Conservation (phyloP, 2,113 vertebrate species). For the Fregetta grallaria region DNA sequence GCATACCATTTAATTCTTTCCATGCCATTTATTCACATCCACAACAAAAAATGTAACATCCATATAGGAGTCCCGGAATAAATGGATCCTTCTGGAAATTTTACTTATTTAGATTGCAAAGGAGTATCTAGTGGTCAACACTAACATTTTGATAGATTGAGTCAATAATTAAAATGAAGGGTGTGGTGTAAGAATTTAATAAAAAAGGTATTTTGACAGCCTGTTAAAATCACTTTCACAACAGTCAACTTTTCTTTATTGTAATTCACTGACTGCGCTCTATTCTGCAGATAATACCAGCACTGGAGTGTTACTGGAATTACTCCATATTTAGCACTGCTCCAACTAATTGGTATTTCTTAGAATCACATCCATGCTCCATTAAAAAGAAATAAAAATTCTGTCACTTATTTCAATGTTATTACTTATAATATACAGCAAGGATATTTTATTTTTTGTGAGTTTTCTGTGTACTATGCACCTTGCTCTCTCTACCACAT, state of each 20-base stretch:
- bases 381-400: not conserved
- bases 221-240: not conserved
- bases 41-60: not conserved
- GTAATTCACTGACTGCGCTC: not conserved
- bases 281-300: not conserved
- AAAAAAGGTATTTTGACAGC: not conserved
- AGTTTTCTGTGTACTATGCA: not conserved
- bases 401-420: not conserved
- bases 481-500: not conserved
- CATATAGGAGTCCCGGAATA: not conserved
- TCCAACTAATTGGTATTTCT: not conserved
- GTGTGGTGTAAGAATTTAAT: not conserved
- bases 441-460: not conserved
- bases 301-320: not conserved
- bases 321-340: not conserved
- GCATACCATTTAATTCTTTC: not conserved
- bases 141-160: not conserved
- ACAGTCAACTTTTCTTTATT: not conserved
- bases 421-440: not conserved
- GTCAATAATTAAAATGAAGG: not conserved
- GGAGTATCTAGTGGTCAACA: not conserved
- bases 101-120: not conserved
- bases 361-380: not conserved
- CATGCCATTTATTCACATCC: not conserved
- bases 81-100: not conserved